phyloP scores from a whole-genome alignment of 2,113 vertebrate genomes.

The Psammodynastes pulverulentus region DNA sequence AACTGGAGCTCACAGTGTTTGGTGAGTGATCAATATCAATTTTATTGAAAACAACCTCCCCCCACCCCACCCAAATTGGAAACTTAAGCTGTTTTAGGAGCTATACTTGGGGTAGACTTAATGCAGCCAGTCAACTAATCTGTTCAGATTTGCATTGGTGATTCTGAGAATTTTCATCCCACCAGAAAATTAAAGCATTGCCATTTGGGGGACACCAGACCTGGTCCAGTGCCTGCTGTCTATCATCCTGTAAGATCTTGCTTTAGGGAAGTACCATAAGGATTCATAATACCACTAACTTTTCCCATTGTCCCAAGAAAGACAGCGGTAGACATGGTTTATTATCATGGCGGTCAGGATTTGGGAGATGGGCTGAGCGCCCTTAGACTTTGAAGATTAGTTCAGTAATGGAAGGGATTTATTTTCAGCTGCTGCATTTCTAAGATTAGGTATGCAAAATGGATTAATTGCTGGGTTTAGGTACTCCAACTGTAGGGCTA shows the following conservation, averaged over 20 bases:
- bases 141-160: not conserved
- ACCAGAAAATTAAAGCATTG: not conserved
- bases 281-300: not conserved
- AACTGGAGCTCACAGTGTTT: constrained; percentile 91
- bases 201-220: not conserved
- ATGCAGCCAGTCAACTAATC: not conserved
- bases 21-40: constrained; percentile 70
- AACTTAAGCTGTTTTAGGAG: not conserved
- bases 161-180: not conserved
- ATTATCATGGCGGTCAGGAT: not conserved
- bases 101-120: not conserved
- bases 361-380: not conserved
- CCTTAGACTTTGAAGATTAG: not conserved
- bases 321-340: not conserved
- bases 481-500: not conserved
- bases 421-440: not conserved
- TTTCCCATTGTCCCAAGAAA: not conserved
- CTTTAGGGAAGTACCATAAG: not conserved
- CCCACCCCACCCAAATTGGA: not conserved
- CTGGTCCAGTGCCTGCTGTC: not conserved
- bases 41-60: not conserved
- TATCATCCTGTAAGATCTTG: not conserved
- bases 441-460: not conserved
- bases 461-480: not conserved
- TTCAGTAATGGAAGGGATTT: not conserved